A percentile compares a stretch with the other conserved stretches of the same genome.
These are phyloP conservation scores for Platycheirus albimanus DNA, from an alignment of 2,888 invertebrate species.

Conservation along the genomic window DNA sequence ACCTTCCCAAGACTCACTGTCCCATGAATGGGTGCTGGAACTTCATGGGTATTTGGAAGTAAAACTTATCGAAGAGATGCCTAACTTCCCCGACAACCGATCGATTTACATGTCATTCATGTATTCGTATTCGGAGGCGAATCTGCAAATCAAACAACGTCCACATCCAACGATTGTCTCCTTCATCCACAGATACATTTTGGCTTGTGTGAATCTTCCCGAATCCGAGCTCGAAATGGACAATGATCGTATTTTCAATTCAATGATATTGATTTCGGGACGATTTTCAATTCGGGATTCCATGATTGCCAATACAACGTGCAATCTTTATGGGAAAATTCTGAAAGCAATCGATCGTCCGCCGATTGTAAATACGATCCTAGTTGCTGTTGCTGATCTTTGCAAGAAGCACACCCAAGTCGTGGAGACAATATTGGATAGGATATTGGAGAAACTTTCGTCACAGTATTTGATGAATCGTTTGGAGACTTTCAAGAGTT, in stretches of 20 bases:
- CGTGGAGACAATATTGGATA: slow-evolving; percentile 79
- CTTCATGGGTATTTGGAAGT: slow-evolving; percentile 77
- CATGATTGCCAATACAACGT: slow-evolving; percentile 76
- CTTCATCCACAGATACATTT: slow-evolving; percentile 79
- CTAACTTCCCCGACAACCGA: slow-evolving; percentile 78
- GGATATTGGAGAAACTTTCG: slow-evolving; percentile 78
- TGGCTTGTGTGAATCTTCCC: slow-evolving; percentile 77
- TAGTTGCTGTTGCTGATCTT: slow-evolving; percentile 80
- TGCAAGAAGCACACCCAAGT: slow-evolving; percentile 81
- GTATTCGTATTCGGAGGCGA: slow-evolving; percentile 80
- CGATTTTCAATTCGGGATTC: slow-evolving; percentile 79
- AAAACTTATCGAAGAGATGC: slow-evolving; percentile 76
- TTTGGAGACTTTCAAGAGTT: slow-evolving; percentile 80
- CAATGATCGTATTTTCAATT: slow-evolving; percentile 80
- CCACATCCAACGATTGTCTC: slow-evolving; percentile 76
- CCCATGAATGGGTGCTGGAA: slow-evolving; percentile 77
- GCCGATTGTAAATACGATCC: slow-evolving; percentile 80
- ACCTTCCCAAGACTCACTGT: slow-evolving; percentile 48
- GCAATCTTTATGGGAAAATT: slow-evolving; percentile 76
- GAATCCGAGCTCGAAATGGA: slow-evolving; percentile 79
- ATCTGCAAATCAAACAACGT: slow-evolving; percentile 77
- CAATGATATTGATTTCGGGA: slow-evolving; percentile 80
- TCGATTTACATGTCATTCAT: slow-evolving; percentile 78
- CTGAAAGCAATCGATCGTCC: slow-evolving; percentile 79
- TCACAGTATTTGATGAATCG: slow-evolving; percentile 80